Evolutionary conservation across 2,113 vertebrate genomes (phyloP).

Genomic region (Otus sunia): DNA sequence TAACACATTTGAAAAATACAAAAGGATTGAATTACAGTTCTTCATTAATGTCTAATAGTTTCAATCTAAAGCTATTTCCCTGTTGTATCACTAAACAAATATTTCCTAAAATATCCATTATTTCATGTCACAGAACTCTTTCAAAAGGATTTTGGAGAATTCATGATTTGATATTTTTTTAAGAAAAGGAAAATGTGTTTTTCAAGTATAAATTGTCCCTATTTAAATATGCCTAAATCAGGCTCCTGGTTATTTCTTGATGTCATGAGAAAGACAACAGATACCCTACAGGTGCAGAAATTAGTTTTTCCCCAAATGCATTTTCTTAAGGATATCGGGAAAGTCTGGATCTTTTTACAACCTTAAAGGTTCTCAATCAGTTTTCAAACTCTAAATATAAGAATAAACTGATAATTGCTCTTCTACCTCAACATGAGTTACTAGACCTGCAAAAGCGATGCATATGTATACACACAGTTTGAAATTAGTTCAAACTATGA

Average conservation of each 20-base stretch:
- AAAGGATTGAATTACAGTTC: not conserved
- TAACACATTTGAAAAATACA: not conserved
- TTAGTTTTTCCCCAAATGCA: accelerated
- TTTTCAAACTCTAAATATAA: not conserved
- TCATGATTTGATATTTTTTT: not conserved
- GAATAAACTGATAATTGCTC: not conserved
- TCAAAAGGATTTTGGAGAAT: not conserved
- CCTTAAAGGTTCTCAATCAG: not conserved
- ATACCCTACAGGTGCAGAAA: not conserved
- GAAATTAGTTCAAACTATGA: not conserved
- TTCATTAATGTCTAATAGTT: not conserved
- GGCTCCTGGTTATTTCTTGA: not conserved
- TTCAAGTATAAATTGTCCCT: not conserved
- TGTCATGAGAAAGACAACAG: not conserved
- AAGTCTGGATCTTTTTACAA: not conserved
- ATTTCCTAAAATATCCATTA: not conserved
- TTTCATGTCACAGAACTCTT: not conserved
- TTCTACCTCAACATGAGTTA: not conserved
- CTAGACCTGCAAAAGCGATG: not conserved
- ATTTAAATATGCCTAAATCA: not conserved
- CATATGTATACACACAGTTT: not conserved
- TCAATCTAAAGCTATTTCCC: not conserved
- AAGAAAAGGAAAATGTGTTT: not conserved
- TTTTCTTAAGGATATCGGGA: not conserved
- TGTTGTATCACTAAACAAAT: not conserved